phyloP scores from a whole-genome alignment of 2,113 vertebrate species.

The Gallinago jamesoni region DNA sequence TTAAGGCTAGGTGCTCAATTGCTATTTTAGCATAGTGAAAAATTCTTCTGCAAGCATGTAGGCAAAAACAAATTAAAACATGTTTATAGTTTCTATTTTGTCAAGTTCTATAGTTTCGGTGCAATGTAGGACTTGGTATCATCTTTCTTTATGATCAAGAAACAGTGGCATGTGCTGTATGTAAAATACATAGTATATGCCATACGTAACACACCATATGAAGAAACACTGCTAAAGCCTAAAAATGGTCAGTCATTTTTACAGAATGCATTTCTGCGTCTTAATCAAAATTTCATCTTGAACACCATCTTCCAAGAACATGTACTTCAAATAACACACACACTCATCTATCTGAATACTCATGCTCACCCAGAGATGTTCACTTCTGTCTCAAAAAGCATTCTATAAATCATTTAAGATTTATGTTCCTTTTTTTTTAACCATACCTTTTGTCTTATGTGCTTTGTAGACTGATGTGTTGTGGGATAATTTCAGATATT shows the following conservation, averaged over 20 bases:
- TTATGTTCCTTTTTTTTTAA: background rate
- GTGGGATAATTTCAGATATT: conserved; percentile 42
- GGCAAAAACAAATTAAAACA: background rate
- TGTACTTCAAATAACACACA: background rate
- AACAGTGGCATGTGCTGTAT: background rate
- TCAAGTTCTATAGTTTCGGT: background rate
- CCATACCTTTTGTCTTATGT: background rate
- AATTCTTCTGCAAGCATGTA: background rate
- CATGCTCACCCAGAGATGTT: background rate
- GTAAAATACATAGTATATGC: background rate
- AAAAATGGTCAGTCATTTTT: background rate
- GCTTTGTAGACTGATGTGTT: conserved; percentile 9
- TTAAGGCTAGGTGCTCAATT: background rate
- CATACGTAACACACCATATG: background rate
- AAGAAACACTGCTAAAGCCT: background rate
- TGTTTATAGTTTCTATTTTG: background rate
- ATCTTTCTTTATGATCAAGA: background rate
- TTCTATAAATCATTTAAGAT: background rate
- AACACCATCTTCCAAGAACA: background rate
- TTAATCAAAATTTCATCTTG: background rate
- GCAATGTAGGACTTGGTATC: background rate
- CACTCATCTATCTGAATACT: background rate
- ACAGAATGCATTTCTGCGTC: background rate
- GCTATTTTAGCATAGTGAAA: background rate
- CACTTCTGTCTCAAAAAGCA: background rate